These are phyloP conservation scores for Linurgus olivaceus DNA, from an alignment of 2,797 vertebrate species.

Conservation along the genomic window DNA sequence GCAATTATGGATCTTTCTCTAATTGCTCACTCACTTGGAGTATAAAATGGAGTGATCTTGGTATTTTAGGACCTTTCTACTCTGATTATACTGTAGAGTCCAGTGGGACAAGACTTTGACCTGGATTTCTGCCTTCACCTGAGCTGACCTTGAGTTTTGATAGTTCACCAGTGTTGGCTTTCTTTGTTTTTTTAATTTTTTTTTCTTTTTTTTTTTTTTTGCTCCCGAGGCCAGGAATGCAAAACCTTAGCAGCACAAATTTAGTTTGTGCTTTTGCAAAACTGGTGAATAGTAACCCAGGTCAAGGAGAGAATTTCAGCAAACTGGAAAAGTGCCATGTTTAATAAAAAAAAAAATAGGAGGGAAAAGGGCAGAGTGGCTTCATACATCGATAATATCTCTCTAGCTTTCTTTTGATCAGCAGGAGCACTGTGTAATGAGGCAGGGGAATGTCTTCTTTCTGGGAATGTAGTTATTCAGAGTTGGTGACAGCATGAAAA, in stretches of 20 bases:
- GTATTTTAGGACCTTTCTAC: neutral
- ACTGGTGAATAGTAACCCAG: neutral
- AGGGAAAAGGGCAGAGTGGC: neutral
- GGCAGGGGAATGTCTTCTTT: neutral
- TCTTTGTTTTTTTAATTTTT: neutral
- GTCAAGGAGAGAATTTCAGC: neutral
- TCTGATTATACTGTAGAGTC: neutral
- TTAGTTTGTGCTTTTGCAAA: neutral
- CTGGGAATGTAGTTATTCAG: conserved; percentile 28
- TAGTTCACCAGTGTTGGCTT: neutral
- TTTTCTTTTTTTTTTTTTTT: neutral
- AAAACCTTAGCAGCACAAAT: neutral
- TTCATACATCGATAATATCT: conserved; percentile 14
- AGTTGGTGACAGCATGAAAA: conserved; percentile 17
- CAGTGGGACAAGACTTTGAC: neutral
- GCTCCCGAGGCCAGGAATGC: neutral
- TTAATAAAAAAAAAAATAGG: neutral
- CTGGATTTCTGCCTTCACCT: neutral
- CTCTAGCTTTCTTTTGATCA: conserved; percentile 29
- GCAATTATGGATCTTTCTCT: neutral
- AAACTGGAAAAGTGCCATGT: neutral
- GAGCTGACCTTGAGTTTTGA: neutral
- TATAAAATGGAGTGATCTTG: neutral
- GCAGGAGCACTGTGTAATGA: neutral
- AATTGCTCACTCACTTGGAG: conserved; percentile 5